These are phyloP conservation scores for Idaea biselata DNA, from an alignment of 2,888 invertebrate species.

Conservation along the genomic window DNA sequence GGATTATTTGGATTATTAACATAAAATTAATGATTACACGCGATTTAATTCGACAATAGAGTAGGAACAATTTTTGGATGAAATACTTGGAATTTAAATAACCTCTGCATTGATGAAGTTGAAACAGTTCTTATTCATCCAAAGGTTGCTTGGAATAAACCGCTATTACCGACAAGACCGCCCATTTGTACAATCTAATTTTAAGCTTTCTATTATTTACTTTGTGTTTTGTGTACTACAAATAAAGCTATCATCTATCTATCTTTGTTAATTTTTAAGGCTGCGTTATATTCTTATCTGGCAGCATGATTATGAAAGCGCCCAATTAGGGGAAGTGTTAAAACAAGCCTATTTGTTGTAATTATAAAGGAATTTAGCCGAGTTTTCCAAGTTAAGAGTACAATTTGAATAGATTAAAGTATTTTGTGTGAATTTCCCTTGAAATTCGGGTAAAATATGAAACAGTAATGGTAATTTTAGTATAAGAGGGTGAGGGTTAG, in stretches of 20 bases:
- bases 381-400: constrained; percentile 19
- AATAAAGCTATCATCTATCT: not conserved
- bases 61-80: no score
- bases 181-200: no score
- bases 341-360: constrained; percentile 29
- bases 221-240: not conserved
- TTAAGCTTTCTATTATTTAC: not conserved
- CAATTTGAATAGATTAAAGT: constrained; percentile 28
- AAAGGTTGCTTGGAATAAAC: no score
- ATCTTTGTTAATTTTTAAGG: not conserved
- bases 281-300: not conserved
- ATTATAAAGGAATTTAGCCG: constrained; percentile 27
- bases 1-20: no score
- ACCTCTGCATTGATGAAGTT: no score
- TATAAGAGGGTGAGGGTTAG: not conserved
- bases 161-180: no score
- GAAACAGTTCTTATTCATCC: no score
- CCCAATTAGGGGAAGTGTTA: constrained; percentile 14
- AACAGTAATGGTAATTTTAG: not conserved
- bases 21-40: no score
- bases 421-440: constrained; percentile 16
- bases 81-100: no score
- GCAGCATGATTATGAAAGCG: not conserved
- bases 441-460: not conserved
- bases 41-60: no score